A percentile compares a stretch with the other conserved stretches of the same genome.
Evolutionary conservation across 2,797 vertebrate species (phyloP).

Genomic region (Sebastes minor): DNA sequence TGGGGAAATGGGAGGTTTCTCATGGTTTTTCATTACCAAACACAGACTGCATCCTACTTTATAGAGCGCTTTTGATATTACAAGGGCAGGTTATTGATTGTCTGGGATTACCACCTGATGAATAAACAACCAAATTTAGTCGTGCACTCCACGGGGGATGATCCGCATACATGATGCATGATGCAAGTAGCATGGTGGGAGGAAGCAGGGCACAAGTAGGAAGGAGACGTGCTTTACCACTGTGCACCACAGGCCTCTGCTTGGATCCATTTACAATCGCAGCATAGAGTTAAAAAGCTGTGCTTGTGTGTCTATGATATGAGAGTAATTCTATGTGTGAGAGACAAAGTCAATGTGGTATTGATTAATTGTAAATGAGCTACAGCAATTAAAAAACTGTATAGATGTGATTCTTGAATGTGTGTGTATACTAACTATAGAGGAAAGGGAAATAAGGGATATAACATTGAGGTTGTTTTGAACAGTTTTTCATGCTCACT

Average conservation of each 20-base stretch:
- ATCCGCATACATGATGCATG: conserved; percentile 71
- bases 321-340: background rate
- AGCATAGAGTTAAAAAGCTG: conserved; percentile 15
- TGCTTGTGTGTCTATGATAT: background rate
- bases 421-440: background rate
- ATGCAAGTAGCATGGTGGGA: conserved; percentile 50
- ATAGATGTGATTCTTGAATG: background rate
- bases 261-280: conserved; percentile 39
- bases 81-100: conserved; percentile 34
- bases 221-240: conserved; percentile 42
- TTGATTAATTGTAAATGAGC: conserved; percentile 3
- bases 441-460: background rate
- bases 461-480: background rate
- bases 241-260: conserved; percentile 44
- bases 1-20: background rate
- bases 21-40: conserved; percentile 20
- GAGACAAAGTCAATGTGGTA: background rate
- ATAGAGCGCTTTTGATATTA: conserved; percentile 38
- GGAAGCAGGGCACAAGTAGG: conserved; percentile 46
- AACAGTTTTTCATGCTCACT: background rate
- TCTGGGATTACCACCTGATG: conserved; percentile 59
- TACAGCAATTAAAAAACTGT: background rate
- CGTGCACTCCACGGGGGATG: conserved; percentile 37
- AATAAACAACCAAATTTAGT: conserved; percentile 68
- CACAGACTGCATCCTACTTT: background rate